Evolutionary conservation across 2,113 vertebrate genomes (phyloP).

Genomic region (Porphyrio hochstetteri): DNA sequence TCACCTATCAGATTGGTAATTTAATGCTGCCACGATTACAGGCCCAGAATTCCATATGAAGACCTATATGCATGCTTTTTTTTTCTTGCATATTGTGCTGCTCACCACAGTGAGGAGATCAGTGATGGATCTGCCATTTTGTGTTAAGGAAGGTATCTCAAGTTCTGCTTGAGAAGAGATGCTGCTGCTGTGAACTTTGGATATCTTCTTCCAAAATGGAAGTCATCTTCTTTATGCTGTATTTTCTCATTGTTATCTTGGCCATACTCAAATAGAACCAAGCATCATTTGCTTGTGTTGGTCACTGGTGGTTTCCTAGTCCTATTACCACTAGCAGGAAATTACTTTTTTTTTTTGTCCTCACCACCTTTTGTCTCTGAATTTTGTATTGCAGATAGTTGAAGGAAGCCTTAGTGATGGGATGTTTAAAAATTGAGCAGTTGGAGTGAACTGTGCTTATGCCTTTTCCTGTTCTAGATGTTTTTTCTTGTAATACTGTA

Average conservation of each 20-base stretch:
- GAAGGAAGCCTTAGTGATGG: neutral
- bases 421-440: neutral
- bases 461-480: neutral
- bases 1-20: neutral
- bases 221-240: neutral
- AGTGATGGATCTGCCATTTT: neutral
- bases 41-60: neutral
- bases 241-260: neutral
- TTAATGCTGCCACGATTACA: neutral
- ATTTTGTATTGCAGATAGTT: neutral
- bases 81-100: neutral
- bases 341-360: accelerated
- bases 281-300: neutral
- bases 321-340: neutral
- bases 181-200: neutral
- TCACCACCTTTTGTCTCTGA: neutral
- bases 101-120: neutral
- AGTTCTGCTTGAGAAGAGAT: neutral
- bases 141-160: neutral
- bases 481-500: neutral
- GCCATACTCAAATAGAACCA: neutral
- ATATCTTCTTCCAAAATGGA: neutral
- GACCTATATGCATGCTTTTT: neutral
- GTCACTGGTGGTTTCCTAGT: neutral
- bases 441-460: neutral